A percentile compares a stretch with the other conserved stretches of the same genome.
Evolutionary conservation across 1,140 invertebrate genomes (phyloP).

Genomic region (Anoplophora glabripennis): DNA sequence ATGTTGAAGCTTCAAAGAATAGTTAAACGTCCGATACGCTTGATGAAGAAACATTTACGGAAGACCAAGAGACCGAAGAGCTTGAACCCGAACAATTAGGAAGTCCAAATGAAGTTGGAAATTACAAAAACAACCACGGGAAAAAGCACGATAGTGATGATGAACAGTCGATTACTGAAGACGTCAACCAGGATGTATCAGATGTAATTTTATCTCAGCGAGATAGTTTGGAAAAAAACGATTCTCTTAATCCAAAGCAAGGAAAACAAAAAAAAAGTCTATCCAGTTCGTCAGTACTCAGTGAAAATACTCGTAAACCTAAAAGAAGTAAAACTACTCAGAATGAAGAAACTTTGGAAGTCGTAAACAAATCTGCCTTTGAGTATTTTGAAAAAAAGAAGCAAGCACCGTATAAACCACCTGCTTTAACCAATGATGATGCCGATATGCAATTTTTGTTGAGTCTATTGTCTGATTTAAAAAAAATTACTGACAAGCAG

Average conservation of each 20-base stretch:
- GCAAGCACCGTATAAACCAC: conserved; percentile 12
- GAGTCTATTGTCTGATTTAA: too few relatives aligned
- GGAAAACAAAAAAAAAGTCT: conserved; percentile 17
- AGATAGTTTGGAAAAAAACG: conserved; percentile 6
- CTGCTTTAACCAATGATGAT: conserved; percentile 18
- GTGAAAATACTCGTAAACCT: too few relatives aligned
- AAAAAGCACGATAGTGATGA: conserved; percentile 15
- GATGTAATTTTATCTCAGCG: too few relatives aligned
- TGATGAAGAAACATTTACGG: too few relatives aligned
- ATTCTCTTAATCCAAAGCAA: conserved; percentile 11
- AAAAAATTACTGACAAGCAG: too few relatives aligned
- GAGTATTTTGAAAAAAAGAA: conserved; percentile 16
- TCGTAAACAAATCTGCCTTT: conserved; percentile 12
- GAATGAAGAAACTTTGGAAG: conserved; percentile 14
- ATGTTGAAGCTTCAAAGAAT: conserved; percentile 2
- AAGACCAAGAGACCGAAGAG: too few relatives aligned
- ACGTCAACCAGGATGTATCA: conserved; percentile 10
- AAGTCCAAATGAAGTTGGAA: not conserved
- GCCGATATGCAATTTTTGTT: conserved; percentile 25
- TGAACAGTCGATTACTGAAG: conserved; percentile 17
- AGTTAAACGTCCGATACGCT: conserved; percentile 11
- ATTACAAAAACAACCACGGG: conserved; percentile 15
- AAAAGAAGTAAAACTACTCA: conserved; percentile 18
- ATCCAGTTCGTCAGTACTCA: too few relatives aligned
- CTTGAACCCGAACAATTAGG: conserved; percentile 2